Percentiles rank a stretch among this genome's conserved stretches.
These are phyloP conservation scores for Kuschelorhynchus macadamiae DNA, from an alignment of 2,888 invertebrate species.

Conservation along the genomic window DNA sequence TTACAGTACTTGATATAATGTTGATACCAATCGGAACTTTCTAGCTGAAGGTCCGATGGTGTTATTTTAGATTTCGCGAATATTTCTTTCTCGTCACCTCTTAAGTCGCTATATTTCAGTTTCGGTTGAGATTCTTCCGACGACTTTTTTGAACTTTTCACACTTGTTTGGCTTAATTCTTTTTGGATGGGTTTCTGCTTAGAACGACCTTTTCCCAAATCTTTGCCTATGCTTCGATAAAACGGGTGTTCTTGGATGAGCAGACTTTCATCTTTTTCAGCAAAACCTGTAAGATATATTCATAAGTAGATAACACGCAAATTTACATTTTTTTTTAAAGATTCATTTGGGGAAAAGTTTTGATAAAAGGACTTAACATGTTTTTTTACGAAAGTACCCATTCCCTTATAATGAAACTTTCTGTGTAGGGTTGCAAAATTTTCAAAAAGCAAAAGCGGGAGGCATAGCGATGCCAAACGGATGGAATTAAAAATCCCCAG, in stretches of 20 bases:
- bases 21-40: conserved; percentile 57
- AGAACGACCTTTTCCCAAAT: conserved; percentile 57
- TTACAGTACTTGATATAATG: conserved; percentile 55
- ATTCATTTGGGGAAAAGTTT: too few relatives aligned
- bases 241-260: conserved; percentile 62
- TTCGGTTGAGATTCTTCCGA: conserved; percentile 18
- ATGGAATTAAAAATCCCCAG: too few relatives aligned
- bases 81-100: conserved; percentile 57
- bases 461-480: too few relatives aligned
- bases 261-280: conserved; percentile 54
- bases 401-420: too few relatives aligned
- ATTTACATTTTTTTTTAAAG: too few relatives aligned
- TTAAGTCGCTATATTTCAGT: conserved; percentile 31
- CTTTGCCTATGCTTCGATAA: conserved; percentile 56
- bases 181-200: conserved; percentile 21
- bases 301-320: too few relatives aligned
- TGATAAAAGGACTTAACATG: too few relatives aligned
- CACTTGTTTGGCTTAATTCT: conserved; percentile 27
- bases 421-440: too few relatives aligned
- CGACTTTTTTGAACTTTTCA: conserved; percentile 14
- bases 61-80: conserved; percentile 59
- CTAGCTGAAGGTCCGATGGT: conserved; percentile 50
- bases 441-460: too few relatives aligned
- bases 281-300: conserved; percentile 49
- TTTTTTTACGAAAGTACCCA: too few relatives aligned